Conservation (phyloP, 2,113 vertebrate genomes). For the Ceuthmochares aereus region DNA sequence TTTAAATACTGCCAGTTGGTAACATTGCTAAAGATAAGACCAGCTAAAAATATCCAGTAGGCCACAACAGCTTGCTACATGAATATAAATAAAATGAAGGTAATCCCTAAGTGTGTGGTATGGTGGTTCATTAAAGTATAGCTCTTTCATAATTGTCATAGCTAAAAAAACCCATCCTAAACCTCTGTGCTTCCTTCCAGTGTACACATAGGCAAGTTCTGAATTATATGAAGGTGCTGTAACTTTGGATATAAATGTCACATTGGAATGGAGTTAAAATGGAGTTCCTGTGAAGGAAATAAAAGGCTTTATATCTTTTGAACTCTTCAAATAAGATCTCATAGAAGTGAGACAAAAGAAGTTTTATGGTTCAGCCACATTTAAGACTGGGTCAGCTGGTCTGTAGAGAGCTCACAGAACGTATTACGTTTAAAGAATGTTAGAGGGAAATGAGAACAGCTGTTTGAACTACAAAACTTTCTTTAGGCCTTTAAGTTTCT, state of each 20-base stretch:
- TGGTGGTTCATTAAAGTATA: not conserved
- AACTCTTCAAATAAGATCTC: constrained; percentile 12
- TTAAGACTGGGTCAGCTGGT: constrained; percentile 60
- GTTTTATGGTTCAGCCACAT: constrained; percentile 61
- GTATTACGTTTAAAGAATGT: not conserved
- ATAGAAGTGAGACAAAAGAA: constrained; percentile 35
- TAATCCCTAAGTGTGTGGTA: not conserved
- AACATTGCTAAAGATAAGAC: not conserved
- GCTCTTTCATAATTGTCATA: not conserved
- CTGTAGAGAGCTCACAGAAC: constrained; percentile 34
- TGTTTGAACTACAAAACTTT: constrained; percentile 30
- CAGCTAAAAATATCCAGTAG: not conserved
- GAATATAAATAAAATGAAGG: not conserved
- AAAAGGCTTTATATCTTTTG: constrained; percentile 6
- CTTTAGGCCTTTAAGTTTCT: constrained; percentile 32
- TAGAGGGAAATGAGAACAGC: constrained; percentile 38
- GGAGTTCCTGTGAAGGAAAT: not conserved
- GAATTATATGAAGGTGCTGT: not conserved
- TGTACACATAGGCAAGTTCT: not conserved
- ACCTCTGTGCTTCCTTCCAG: not conserved
- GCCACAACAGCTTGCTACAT: not conserved
- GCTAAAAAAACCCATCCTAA: not conserved
- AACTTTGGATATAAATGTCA: not conserved
- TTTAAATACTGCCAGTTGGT: not conserved
- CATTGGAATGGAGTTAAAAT: not conserved